Conservation (phyloP, 1,140 invertebrate species). For the Apocrypta bakeri region DNA sequence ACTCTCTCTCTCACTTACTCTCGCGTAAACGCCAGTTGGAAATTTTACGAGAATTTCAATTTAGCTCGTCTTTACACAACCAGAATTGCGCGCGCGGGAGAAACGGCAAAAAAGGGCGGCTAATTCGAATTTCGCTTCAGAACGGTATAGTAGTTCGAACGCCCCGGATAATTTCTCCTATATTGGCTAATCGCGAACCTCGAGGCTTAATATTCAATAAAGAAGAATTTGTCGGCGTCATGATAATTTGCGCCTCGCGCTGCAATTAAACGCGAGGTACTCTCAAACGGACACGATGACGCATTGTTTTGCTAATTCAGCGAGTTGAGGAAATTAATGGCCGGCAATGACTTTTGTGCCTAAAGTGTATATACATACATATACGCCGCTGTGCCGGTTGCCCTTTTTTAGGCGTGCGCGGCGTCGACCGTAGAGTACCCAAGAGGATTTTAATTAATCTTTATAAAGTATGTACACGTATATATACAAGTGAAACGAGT, state of each 20-base stretch:
- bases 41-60: not conserved
- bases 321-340: slow-evolving; percentile 25
- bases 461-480: too few species aligned
- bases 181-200: not conserved
- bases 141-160: not conserved
- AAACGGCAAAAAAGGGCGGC: too few species aligned
- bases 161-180: not conserved
- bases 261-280: slow-evolving; percentile 8
- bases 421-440: too few species aligned
- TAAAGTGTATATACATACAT: too few species aligned
- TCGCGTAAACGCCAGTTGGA: not conserved
- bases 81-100: too few species aligned
- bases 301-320: slow-evolving; percentile 36
- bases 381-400: not conserved
- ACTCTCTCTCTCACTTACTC: too few species aligned
- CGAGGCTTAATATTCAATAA: slow-evolving; percentile 24
- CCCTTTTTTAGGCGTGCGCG: not conserved
- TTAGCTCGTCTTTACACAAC: not conserved
- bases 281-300: slow-evolving; percentile 10
- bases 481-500: too few species aligned
- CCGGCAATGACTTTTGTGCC: not conserved
- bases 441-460: too few species aligned
- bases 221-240: slow-evolving; percentile 30
- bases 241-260: slow-evolving; percentile 21
- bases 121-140: not conserved